These are phyloP conservation scores for Manacus vitellinus DNA, from an alignment of 2,113 vertebrate species.

Conservation along the genomic window DNA sequence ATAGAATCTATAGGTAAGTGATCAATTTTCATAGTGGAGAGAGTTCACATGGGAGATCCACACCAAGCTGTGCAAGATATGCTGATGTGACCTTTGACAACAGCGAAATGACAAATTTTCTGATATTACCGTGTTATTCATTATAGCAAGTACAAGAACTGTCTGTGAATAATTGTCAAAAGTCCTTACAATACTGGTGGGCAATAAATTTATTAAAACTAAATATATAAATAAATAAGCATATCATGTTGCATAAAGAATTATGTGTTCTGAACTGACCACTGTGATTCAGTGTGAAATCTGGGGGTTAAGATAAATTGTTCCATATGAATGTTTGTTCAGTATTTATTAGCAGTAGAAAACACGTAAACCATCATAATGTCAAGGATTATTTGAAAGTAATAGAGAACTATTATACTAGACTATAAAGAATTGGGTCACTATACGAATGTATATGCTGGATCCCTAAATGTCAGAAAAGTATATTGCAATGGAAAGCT, in stretches of 20 bases:
- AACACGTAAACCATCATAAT: not conserved
- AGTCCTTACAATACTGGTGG: not conserved
- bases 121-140: not conserved
- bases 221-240: not conserved
- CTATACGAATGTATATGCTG: not conserved
- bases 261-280: not conserved
- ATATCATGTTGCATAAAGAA: not conserved
- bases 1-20: rapidly evolving
- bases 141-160: not conserved
- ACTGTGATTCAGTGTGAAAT: not conserved
- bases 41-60: not conserved
- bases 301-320: not conserved
- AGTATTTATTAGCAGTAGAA: not conserved
- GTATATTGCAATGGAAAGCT: not conserved
- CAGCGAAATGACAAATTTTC: not conserved
- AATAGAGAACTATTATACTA: not conserved
- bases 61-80: not conserved
- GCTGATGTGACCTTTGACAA: not conserved
- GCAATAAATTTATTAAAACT: not conserved
- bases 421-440: not conserved
- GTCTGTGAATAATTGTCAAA: not conserved
- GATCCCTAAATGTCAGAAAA: not conserved
- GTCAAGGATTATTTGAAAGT: not conserved
- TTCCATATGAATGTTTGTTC: not conserved
- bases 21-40: not conserved